Evolutionary conservation across 2,113 vertebrate genomes (phyloP).

Genomic region (Chelonoidis abingdonii): DNA sequence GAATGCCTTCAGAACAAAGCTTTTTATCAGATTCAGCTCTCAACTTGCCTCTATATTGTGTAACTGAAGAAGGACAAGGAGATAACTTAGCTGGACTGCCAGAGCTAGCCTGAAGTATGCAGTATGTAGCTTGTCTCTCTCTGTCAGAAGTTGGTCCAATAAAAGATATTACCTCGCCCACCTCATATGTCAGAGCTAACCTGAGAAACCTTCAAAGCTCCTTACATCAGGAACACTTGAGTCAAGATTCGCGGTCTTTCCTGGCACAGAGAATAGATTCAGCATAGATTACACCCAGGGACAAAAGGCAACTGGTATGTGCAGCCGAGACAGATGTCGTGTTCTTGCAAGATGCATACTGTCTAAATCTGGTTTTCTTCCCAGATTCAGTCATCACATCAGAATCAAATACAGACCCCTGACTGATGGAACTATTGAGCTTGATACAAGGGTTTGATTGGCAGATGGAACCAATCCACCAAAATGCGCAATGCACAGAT

Average conservation of each 20-base stretch:
- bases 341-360: constrained; percentile 26
- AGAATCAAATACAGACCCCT: constrained; percentile 44
- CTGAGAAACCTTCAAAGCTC: constrained; percentile 4
- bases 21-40: constrained; percentile 66
- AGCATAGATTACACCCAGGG: constrained; percentile 23
- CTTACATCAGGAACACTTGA: constrained; percentile 50
- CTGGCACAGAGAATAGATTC: constrained; percentile 41
- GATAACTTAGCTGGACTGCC: not conserved
- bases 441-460: constrained; percentile 43
- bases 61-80: not conserved
- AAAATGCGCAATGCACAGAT: not conserved
- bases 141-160: not conserved
- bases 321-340: constrained; percentile 37
- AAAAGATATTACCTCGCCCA: not conserved
- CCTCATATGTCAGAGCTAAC: not conserved
- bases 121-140: not conserved
- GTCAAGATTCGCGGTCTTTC: constrained; percentile 47
- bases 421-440: constrained; percentile 36
- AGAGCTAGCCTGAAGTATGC: not conserved
- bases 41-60: constrained; percentile 35
- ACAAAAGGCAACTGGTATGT: constrained; percentile 42
- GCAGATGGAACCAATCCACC: constrained; percentile 50
- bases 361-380: constrained; percentile 53
- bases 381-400: constrained; percentile 56
- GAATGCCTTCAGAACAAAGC: constrained; percentile 65